These are phyloP conservation scores for Eublepharis macularius DNA, from an alignment of 2,113 vertebrate genomes.

Conservation along the genomic window DNA sequence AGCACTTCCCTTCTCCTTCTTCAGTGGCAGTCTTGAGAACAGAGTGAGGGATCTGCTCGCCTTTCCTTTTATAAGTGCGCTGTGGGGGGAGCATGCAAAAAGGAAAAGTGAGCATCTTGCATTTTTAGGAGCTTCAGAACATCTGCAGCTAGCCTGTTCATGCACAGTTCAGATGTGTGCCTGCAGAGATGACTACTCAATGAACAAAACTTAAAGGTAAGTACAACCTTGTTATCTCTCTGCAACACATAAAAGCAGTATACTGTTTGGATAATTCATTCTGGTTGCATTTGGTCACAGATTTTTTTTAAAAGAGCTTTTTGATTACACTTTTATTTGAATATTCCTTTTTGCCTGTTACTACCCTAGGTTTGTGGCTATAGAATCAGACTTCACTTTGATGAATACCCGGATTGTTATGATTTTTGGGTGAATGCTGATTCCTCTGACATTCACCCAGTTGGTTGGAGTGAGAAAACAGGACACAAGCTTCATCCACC, in stretches of 20 bases:
- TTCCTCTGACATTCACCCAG: slow-evolving; percentile 84
- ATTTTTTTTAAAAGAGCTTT: background rate
- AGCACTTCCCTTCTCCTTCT: too few relatives aligned
- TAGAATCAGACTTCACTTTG: slow-evolving; percentile 84
- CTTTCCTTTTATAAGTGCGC: too few relatives aligned
- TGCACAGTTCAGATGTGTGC: too few relatives aligned
- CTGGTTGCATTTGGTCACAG: background rate
- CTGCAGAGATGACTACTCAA: too few relatives aligned
- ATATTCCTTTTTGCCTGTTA: background rate
- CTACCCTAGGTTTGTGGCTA: slow-evolving; percentile 82
- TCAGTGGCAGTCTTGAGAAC: too few relatives aligned
- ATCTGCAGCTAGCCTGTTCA: too few relatives aligned
- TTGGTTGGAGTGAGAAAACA: slow-evolving; percentile 88
- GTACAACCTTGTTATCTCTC: background rate
- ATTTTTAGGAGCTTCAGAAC: too few relatives aligned
- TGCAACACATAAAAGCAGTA: background rate
- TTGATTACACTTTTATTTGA: background rate
- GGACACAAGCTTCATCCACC: slow-evolving; percentile 85
- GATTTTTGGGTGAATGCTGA: slow-evolving; percentile 89
- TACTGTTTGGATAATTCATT: background rate
- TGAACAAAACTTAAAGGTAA: too few relatives aligned
- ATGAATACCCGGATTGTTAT: slow-evolving; percentile 84
- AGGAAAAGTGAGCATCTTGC: too few relatives aligned
- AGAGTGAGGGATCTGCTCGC: too few relatives aligned
- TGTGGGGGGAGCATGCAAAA: too few relatives aligned